Evolutionary conservation across 2,113 vertebrate genomes (phyloP), one percentile per base, ranked within the genome.

Genomic region (Seriola aureovittata): DNA sequence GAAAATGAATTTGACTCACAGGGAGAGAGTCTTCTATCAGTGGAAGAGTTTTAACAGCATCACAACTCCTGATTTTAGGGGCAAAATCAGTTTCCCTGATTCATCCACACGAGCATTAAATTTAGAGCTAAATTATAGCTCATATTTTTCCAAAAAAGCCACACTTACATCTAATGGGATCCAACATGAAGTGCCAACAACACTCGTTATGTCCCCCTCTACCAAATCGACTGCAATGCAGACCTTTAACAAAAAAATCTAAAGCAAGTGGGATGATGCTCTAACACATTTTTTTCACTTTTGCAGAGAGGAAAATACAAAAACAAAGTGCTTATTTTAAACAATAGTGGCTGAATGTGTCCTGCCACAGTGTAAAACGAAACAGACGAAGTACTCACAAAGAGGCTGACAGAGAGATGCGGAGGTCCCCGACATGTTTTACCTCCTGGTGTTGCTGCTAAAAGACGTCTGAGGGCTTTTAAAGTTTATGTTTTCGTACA

Each of bases 401-500:
- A 77, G 78, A 89, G 79, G 86, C 76, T 84, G 78, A 68, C 60
- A 82, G 81, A 91, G 74, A 84, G 73, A 88, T 44, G 81, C 40
- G 78, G 72, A 87, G 75, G 64, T 86, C 81, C 66, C 62, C 6
- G 3, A 57, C 19, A 11, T 29, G 10, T 78, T 92, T 91, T 95
- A 97, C 94, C 95, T 95, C 86, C 96, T 96, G 4, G 96, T 90
- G 71, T 94, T 95, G 71, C 92, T 94, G 93, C 94, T 91, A 59
- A 95, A 94, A 23, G 95, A 87, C 19, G 91, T 92, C 90, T 96
- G 96, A 1, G 96, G 93, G 89, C 90, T 95, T 93, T 96, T 97
- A 86, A 97, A 95, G 90, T 95, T 96, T 4, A 98, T 92, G 93
- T 98, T 98, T 93, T 98, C 96, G 13, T 98, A 98, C 66, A 98